phyloP scores from a whole-genome alignment of 1,140 invertebrate genomes.

The Sminthurides bifidus region DNA sequence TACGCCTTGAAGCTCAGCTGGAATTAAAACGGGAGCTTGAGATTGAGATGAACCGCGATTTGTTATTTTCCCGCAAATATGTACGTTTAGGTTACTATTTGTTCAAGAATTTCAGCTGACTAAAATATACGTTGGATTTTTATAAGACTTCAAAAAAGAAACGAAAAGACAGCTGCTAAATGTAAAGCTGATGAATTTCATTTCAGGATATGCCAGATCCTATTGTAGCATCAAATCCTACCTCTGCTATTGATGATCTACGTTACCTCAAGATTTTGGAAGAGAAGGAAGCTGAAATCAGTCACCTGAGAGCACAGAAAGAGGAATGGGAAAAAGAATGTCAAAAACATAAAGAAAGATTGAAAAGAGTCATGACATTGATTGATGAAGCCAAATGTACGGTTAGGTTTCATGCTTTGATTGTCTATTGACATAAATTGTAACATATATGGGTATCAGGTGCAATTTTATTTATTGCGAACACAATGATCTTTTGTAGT shows the following conservation, averaged over 20 bases:
- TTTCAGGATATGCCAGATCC: too few species aligned
- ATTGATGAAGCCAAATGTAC: slow-evolving; percentile 15
- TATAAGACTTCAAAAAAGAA: too few species aligned
- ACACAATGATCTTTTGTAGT: slow-evolving; percentile 40
- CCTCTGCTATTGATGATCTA: too few species aligned
- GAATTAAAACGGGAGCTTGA: slow-evolving; percentile 19
- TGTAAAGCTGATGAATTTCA: too few species aligned
- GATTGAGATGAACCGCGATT: slow-evolving; percentile 6
- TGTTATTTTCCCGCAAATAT: slow-evolving; percentile 14
- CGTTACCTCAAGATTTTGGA: too few species aligned
- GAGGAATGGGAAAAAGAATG: slow-evolving; percentile 1
- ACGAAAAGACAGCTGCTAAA: too few species aligned
- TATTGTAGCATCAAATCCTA: too few species aligned
- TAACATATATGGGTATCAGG: neutral
- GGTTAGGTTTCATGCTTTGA: neutral
- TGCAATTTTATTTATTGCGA: neutral
- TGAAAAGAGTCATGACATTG: slow-evolving; percentile 1
- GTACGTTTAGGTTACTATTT: neutral
- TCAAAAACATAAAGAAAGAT: neutral
- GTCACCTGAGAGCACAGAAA: too few species aligned
- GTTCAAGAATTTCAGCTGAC: too few species aligned
- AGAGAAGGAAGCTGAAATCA: too few species aligned
- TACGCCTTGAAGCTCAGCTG: slow-evolving; percentile 16
- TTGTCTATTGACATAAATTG: neutral
- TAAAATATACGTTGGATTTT: too few species aligned